Base-by-base conservation (phyloP, 2,888 invertebrate species). In the Dorcus parallelipipedus region DNA sequence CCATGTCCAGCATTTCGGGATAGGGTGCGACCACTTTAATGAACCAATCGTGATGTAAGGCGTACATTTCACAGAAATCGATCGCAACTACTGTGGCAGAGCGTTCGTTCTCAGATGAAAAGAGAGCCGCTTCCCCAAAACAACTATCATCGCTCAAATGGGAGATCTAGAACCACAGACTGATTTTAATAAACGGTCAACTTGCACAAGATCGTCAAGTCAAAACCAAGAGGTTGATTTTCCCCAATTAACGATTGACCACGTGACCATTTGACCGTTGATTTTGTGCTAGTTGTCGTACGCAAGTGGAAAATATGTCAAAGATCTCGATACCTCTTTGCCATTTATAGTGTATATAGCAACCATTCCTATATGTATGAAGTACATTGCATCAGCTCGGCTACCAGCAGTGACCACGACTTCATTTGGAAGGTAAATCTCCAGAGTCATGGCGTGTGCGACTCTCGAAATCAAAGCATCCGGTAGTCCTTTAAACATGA, bases 81-180 rank as follows among this genome's bases (percentile, higher is more conserved):
- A 79, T 70, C 0, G 82, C 81, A 1, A 78, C 62, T 3, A 81
- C 75, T 7, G 69, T 78, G 0, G 77, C 79, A 2, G 74, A 69
- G 10, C 78, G 69, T 7, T 71, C 71, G 59, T 78, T 77, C 45
- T 76, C 75, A 3, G 78, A 72, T 67, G 78, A 74, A 8, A 82
- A 68, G 43, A 81, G 60, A 0, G 78, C 74, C 40, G 80, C 71
- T 65, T 82, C 81, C 0, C 81, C 82, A 62, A 82, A 82, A 64
- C 79, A 74, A 3, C 75, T 72, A 7, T 79, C 81, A 60, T 81
- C 79, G 45, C 79, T 74, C 59, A 82, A 70, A 65, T 81, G 81
- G 56, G 79, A 79, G 3, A 81, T 68, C 79, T 80, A 52, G 58
- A 42, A 42, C 1, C 42, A 20, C 0, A 20, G 3, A 2, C 20